Evolutionary conservation across 2,113 vertebrate genomes (phyloP), one percentile per base, ranked within the genome.

Genomic region (Centrocercus urophasianus): DNA sequence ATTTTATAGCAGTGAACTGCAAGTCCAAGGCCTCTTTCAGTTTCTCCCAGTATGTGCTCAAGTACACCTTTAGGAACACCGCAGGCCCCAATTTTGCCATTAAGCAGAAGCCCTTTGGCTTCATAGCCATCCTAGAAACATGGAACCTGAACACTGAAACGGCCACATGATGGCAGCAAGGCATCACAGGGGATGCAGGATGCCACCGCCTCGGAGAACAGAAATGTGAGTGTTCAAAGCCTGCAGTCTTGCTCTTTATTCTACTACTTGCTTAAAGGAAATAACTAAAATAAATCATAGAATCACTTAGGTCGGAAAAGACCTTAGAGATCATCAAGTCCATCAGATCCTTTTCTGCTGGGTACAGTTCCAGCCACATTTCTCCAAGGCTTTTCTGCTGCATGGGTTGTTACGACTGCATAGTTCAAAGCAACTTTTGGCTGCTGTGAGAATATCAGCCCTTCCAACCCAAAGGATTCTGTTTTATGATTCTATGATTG

Each of bases 141-240:
- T 4, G 59, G 16, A 25, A 48, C 11, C 13, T 65, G 74, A 78
- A 19, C 5, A 0, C 13, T 18, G 9, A 38, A 74, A 32, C 4
- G 34, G 70, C 89, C 88, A 90, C 89, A 32, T 43, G 87, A 18
- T 86, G 93, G 88, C 91, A 95, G 76, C 38, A 66, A 8, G 79
- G 20, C n/a, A 63, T 30, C 57, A 57, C 59, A 10, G 74, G 34
- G 70, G 42, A 59, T 47, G 52, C 8, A 64, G 42, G 36, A n/a
- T 24, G 3, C 32, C n/a, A 10, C 40, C 21, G 0, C 36, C 22
- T 69, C 22, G 2, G 22, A 38, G 28, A 61, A 9, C 50, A 5
- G 30, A 25, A 65, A 13, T 4, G 1, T 0, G 19, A 28, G 30
- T 5, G 9, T 63, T 70, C 32, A 40, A 42, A 72, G 36, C n/a